Percentiles rank a stretch among this genome's conserved stretches.
Conservation (phyloP, 1,140 invertebrate species). For the Cherax quadricarinatus region DNA sequence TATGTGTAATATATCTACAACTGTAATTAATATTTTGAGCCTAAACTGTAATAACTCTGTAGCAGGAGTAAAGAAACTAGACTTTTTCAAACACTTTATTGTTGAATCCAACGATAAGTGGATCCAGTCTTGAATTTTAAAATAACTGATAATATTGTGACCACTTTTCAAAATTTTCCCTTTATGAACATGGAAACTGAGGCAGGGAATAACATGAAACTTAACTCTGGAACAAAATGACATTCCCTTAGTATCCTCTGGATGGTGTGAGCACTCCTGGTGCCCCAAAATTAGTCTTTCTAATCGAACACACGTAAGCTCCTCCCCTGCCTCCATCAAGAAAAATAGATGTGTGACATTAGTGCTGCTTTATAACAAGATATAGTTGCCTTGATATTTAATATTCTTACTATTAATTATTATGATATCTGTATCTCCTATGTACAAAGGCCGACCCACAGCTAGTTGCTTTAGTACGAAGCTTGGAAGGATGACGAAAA, state of each 20-base stretch:
- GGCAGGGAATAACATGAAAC: slow-evolving; percentile 36
- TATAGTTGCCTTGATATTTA: slow-evolving; percentile 70
- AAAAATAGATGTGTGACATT: slow-evolving; percentile 31
- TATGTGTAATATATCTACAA: too few species aligned
- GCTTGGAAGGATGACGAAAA: slow-evolving; percentile 66
- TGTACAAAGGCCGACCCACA: slow-evolving; percentile 69
- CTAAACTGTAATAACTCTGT: neutral
- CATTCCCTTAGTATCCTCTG: slow-evolving; percentile 1
- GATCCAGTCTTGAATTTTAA: slow-evolving; percentile 62
- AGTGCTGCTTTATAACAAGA: slow-evolving; percentile 68
- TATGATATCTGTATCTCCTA: slow-evolving; percentile 69
- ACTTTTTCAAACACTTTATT: slow-evolving; percentile 66
- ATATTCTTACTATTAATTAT: slow-evolving; percentile 68
- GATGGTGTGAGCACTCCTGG: neutral
- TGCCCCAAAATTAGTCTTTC: neutral
- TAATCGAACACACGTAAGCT: neutral
- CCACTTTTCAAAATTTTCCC: slow-evolving; percentile 51
- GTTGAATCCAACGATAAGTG: slow-evolving; percentile 65
- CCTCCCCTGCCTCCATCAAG: slow-evolving; percentile 30
- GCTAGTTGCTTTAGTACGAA: slow-evolving; percentile 68
- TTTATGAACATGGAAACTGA: slow-evolving; percentile 54
- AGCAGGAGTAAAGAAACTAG: slow-evolving; percentile 50
- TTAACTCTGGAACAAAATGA: slow-evolving; percentile 10
- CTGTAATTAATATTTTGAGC: too few species aligned
- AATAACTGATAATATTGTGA: slow-evolving; percentile 57